Conservation (phyloP, 2,797 vertebrate species). For the Sebastiscus albofasciatus region DNA sequence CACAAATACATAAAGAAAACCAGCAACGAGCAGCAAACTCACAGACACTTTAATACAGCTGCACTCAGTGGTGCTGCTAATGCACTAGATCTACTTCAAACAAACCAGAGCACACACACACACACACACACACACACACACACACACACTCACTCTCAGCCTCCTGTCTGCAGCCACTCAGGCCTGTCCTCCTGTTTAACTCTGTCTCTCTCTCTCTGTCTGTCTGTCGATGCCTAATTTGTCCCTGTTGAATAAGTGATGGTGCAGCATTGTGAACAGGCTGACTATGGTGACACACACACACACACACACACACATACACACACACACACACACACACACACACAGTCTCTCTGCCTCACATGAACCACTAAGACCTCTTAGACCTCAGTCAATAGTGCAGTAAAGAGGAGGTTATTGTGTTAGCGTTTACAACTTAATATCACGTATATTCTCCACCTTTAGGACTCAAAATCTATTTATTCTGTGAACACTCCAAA, state of each 20-base stretch:
- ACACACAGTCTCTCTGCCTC: neutral
- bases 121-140: constrained; percentile 25
- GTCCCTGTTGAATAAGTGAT: constrained; percentile 73
- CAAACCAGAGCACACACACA: constrained; percentile 27
- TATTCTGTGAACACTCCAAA: too few species aligned
- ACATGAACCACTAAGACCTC: neutral
- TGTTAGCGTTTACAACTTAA: neutral
- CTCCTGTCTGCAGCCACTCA: constrained; percentile 30
- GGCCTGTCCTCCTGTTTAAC: constrained; percentile 26
- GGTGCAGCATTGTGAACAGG: constrained; percentile 19
- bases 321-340: constrained; percentile 1
- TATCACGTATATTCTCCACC: neutral
- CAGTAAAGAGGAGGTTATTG: neutral
- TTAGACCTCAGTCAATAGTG: neutral
- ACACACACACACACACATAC: neutral
- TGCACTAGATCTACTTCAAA: constrained; percentile 52
- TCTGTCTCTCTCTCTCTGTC: neutral
- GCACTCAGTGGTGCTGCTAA: constrained; percentile 45
- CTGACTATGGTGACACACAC: constrained; percentile 26
- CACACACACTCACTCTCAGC: constrained; percentile 6
- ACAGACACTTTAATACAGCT: constrained; percentile 29
- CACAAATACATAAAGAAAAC: neutral
- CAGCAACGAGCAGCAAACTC: neutral
- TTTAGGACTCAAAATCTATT: neutral
- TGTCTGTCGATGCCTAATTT: constrained; percentile 64